Base-by-base conservation (phyloP, 1,140 invertebrate species). In the Glossosoma conforme region DNA sequence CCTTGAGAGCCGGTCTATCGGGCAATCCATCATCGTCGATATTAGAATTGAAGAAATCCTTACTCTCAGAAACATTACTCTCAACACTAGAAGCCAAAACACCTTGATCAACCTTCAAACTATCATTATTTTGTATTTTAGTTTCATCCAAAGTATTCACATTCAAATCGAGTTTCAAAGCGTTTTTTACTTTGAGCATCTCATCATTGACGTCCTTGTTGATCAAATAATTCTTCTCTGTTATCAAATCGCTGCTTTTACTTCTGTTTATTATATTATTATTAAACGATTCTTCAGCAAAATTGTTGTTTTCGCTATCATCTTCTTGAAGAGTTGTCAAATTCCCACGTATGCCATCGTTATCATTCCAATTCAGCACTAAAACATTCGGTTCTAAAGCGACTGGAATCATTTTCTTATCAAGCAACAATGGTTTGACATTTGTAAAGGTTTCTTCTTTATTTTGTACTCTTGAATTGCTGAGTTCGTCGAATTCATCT, bases 401-500 rank as follows among this genome's bases (percentile, higher is more conserved):
- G 17, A 61, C 56, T 22, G 61, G 62, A 38, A 58, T 54, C 47
- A 52, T 51, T 50, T 48, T 58, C 36, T 58, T 58, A 24, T 22
- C 47, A 10, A 58, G 24, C 17, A 40, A 13, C 9, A 53, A 38
- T n/a, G 30, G 30, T 36, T 50, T 50, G 25, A 11, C 9, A 25
- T 57, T 56, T 62, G 46, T 40, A 56, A 40, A 49, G 54, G 52
- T 48, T 41, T 19, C 47, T 58, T 18, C 58, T 61, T 43, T 59
- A 61, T 17, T n/a, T 46, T 35, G 62, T 43, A 44, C 70, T 59
- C 52, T 69, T n/a, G n/a, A 62, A 64, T 72, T 65, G 11, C 15
- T 21, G 65, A 74, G 70, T 14, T 60, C 61, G 37, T 74, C 72
- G 22, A 74, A 74, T 57, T 72, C 72, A 44, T 69, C 62, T 37